These are phyloP conservation scores for Chloropsis cyanopogon DNA, from an alignment of 2,113 vertebrate species.

Conservation along the genomic window DNA sequence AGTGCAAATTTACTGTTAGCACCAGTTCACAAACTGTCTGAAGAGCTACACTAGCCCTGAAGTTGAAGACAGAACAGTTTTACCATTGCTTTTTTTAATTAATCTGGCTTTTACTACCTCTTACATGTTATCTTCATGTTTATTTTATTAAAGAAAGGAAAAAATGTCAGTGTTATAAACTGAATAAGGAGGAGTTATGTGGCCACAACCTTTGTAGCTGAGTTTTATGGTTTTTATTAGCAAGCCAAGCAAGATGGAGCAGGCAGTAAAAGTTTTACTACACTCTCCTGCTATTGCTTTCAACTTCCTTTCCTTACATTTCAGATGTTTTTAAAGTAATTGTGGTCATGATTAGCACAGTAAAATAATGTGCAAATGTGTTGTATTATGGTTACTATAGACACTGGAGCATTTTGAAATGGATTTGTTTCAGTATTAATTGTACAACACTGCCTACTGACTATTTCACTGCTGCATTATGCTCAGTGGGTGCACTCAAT, in stretches of 20 bases:
- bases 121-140: constrained; percentile 43
- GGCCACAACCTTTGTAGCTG: constrained; percentile 24
- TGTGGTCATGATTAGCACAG: neutral
- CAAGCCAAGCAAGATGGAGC: constrained; percentile 57
- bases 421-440: neutral
- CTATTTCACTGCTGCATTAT: neutral
- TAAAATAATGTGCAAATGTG: neutral
- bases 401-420: neutral
- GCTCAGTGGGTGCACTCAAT: neutral
- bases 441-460: neutral
- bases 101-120: constrained; percentile 40
- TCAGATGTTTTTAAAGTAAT: constrained; percentile 40
- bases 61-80: neutral
- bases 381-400: neutral
- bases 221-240: constrained; percentile 65
- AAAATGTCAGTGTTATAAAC: constrained; percentile 6
- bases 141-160: constrained; percentile 5
- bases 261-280: constrained; percentile 53
- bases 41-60: neutral
- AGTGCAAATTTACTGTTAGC: constrained; percentile 11
- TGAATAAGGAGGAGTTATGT: constrained; percentile 54
- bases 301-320: neutral
- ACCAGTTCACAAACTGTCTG: neutral
- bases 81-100: constrained; percentile 43
- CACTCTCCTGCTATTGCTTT: constrained; percentile 11